Evolutionary conservation across 1,140 invertebrate genomes (phyloP).

Genomic region (Drosophila ananassae): DNA sequence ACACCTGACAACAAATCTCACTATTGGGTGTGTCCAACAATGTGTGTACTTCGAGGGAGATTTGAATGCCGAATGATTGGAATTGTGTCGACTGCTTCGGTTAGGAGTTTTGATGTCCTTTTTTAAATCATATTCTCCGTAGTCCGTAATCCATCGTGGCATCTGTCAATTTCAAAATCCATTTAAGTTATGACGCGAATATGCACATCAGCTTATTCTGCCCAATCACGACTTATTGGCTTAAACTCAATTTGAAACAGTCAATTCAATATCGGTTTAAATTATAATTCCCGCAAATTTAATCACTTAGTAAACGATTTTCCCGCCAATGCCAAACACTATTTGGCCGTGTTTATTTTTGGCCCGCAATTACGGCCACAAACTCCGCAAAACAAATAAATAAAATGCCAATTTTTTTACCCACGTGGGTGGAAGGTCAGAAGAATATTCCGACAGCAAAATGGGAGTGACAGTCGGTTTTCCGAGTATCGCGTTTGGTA

Average conservation of each 20-base stretch:
- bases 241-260: too few relatives aligned
- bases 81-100: neutral
- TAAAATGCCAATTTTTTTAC: constrained; percentile 1
- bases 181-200: neutral
- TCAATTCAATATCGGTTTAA: too few relatives aligned
- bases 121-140: too few relatives aligned
- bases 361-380: neutral
- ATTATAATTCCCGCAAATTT: too few relatives aligned
- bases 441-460: constrained; percentile 13
- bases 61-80: neutral
- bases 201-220: too few relatives aligned
- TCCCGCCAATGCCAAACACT: neutral
- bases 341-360: constrained; percentile 7
- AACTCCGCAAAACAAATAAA: constrained; percentile 19
- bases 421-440: neutral
- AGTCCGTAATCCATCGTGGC: too few relatives aligned
- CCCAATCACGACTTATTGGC: too few relatives aligned
- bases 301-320: neutral
- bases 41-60: neutral
- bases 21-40: neutral
- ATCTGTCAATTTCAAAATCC: neutral
- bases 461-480: constrained; percentile 19
- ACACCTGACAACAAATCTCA: constrained; percentile 1
- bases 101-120: too few relatives aligned
- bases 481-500: constrained; percentile 1